Evolutionary conservation across 2,888 invertebrate genomes (phyloP), one percentile per base, ranked within the genome.

Genomic region (Alcis repandata): DNA sequence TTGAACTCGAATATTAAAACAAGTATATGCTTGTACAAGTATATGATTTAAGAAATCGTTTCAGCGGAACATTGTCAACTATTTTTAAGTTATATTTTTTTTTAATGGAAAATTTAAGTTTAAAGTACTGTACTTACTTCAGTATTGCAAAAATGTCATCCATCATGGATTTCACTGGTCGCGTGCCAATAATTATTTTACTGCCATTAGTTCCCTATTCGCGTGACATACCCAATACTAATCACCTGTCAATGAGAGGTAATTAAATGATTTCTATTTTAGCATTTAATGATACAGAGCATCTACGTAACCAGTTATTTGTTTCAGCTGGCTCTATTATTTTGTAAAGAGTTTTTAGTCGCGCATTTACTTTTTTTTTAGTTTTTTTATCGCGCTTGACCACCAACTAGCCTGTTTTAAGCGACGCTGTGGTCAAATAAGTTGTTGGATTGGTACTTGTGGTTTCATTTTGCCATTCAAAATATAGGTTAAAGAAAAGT

Each of bases 201-300:
- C 51, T 54, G 48, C 27, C 49, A 27, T 22, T 58, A 36, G 19
- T n/a, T 46, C n/a, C 33, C 41, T 22, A 15, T 20, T 61, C 27
- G 65, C 60, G 65, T 66, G 65, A 40, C 19, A 38, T 58, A 33
- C 17, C 38, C 6, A 4, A 27, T 27, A 27, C 3, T 17, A 51
- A 33, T 56, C 45, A 48, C 10, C 36, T n/a, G 45, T 19, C 27
- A 41, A 48, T 54, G 46, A 53, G 20, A 3, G n/a, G 17, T 57
- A 22, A 60, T 65, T 60, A 57, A 57, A 43, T 46, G 45, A 46
- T 66, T 15, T 46, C 32, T 57, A 38, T 52, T 53, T 52, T 53
- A 46, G n/a, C 60, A 53, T 53, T 52, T 60, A 52, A 60, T 56
- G 11, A n/a, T 53, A 53, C 13, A n/a, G 9, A 32, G 3, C 15